Base-by-base conservation (phyloP, 2,113 vertebrate genomes). In the Prionailurus viverrinus region DNA sequence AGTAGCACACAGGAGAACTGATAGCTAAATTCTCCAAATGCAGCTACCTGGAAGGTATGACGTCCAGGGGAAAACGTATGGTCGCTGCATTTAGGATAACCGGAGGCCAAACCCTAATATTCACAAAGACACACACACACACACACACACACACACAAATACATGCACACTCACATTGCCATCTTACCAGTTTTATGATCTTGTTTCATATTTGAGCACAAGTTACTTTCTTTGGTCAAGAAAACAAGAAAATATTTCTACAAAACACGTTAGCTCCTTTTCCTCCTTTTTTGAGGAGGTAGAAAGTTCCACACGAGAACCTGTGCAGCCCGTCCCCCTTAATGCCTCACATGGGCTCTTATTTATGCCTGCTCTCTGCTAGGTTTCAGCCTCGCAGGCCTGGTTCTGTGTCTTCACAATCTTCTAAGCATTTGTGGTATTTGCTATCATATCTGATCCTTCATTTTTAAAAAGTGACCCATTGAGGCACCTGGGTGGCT, bases 151-250 rank as follows among this genome's bases (percentile, higher is more conserved):
- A 39, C 11, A 41, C 21, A 73, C 11, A 73, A 21, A 73, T 19
- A 71, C 9, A 0, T 13, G 12, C 45, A 63, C 7, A 39, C 23
- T 14, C 19, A 27, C 16, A 2, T 1, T 8, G 25, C 10, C 16
- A 53, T 65, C 29, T 89, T 31, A 51, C 63, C 14, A 63, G 7
- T 48, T 88, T 84, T 88, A 69, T 89, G 29, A 71, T 79, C 6
- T 55, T 83, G 25, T 86, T 82, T 82, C 21, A 36, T 31, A 82
- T 92, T 86, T 96, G 79, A 48, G 41, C 7, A 87, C 45, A 82
- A 89, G 33, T 86, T 90, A 90, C 8, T 74, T 82, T 84, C 65
- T 33, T 93, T 88, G 45, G 45, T 65, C 65, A n/a, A 53, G 31
- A 68, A 86, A 91, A 73, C 36, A 73, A 29, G 18, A 33, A 73